Conservation (phyloP, 2,113 vertebrate genomes). For the Tricholaema leucomelas region DNA sequence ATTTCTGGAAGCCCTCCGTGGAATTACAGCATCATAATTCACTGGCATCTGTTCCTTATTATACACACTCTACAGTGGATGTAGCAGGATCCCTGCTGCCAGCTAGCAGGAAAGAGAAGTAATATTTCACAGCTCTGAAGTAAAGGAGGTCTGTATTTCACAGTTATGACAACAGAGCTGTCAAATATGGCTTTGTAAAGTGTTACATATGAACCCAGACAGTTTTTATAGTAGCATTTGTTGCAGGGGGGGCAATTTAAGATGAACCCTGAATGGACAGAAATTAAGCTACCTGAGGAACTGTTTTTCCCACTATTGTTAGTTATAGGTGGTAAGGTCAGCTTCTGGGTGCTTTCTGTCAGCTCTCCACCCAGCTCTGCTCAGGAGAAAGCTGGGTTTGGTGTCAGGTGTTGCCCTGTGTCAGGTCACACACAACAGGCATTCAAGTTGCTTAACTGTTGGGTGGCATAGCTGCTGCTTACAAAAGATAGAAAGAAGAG, state of each 20-base stretch:
- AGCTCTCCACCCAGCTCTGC: neutral
- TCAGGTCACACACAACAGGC: rapidly evolving
- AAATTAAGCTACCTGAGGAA: conserved; percentile 19
- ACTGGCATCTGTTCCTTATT: conserved; percentile 12
- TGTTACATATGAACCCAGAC: conserved; percentile 27
- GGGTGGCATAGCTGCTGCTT: neutral
- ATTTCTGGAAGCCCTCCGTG: conserved; percentile 10
- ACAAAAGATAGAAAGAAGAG: neutral
- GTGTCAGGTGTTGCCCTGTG: rapidly evolving
- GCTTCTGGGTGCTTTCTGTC: neutral
- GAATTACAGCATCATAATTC: conserved; percentile 13
- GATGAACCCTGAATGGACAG: neutral
- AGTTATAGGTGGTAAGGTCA: neutral
- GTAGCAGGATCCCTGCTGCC: conserved; percentile 30
- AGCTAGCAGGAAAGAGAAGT: conserved; percentile 26
- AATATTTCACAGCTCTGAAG: conserved; percentile 18
- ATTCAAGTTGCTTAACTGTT: neutral
- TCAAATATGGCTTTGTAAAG: conserved; percentile 12
- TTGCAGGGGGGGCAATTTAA: conserved; percentile 20
- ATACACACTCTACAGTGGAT: neutral
- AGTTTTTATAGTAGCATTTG: conserved; percentile 12
- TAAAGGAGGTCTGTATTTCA: conserved; percentile 19
- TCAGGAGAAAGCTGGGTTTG: neutral
- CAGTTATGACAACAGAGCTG: conserved; percentile 35
- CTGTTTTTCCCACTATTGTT: neutral